Evolutionary conservation across 2,797 vertebrate genomes (phyloP).

Genomic region (Phoeniculus purpureus): DNA sequence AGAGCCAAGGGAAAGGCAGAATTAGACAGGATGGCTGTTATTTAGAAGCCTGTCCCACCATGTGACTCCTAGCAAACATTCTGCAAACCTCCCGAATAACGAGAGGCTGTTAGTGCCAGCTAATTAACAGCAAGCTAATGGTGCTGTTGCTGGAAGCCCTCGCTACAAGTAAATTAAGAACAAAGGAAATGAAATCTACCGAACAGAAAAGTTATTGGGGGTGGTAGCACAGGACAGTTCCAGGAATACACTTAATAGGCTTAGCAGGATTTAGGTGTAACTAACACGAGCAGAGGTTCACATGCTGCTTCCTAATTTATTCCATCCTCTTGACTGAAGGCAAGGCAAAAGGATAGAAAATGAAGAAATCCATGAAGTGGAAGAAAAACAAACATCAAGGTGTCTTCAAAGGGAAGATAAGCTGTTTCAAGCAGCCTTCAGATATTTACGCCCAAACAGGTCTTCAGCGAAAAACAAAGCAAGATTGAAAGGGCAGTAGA

Average conservation of each 20-base stretch:
- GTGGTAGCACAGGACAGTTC: constrained; percentile 25
- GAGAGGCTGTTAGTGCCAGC: constrained; percentile 42
- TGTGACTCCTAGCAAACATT: background rate
- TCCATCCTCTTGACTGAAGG: background rate
- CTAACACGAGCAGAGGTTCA: constrained; percentile 3
- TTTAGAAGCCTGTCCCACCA: background rate
- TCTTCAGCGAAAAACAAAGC: background rate
- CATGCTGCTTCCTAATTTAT: constrained; percentile 30
- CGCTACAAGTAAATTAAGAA: constrained; percentile 56
- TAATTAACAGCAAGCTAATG: constrained; percentile 62
- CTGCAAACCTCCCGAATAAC: background rate
- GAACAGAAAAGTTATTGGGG: constrained; percentile 24
- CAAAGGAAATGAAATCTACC: constrained; percentile 55
- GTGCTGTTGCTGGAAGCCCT: background rate
- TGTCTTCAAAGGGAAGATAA: background rate
- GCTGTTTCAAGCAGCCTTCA: background rate
- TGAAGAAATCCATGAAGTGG: background rate
- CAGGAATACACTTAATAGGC: constrained; percentile 65
- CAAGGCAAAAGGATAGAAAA: background rate
- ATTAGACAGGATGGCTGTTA: background rate
- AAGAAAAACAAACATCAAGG: background rate
- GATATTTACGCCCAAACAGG: background rate
- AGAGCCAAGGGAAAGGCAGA: background rate
- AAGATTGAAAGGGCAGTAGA: background rate
- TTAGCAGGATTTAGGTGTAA: constrained; percentile 12